Base-by-base conservation (phyloP, 1,140 invertebrate species). In the Microplitis demolitor region DNA sequence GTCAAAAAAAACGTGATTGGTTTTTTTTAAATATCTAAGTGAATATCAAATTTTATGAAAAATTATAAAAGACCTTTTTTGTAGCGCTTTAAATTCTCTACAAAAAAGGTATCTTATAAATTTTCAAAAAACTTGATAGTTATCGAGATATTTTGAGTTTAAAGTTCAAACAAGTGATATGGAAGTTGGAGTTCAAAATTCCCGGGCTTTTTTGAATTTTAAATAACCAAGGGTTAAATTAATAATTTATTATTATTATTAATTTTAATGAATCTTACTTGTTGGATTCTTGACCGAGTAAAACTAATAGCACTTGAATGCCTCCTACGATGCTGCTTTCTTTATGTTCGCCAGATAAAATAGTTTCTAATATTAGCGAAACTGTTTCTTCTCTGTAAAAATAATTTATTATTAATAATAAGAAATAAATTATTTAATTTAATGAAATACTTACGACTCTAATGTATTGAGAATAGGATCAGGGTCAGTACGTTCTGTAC, bases 311-410 rank as follows among this genome's bases (percentile, higher is more conserved):
- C 83, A 95, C 91, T 86, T 90, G 89, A 80, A 96, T 92, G 79
- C 94, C 94, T 86, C 92, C 92, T 64, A 94, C 90, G 80, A 95
- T 91, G 79, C 91, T 91, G 82, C 91, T 93, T 88, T 95, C 93
- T 77, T 89, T 72, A 88, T 90, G 90, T 77, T 91, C 90, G 78
- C 88, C 89, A 74, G 88, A 86, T 75, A 95, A 89, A 84, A 95
- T 93, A 81, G 93, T 91, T 80, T 91, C 89, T 79, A 96, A 84
- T 76, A 95, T 85, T 78, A 92, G 86, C 70, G 86, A 82, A 35
- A 93, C 88, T 74, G 90, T 92, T 79, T 92, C 90, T 74, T 90
- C 86, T 77, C 92, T 93, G 81, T 87, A 61, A 77, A 64, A 74
- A 74, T 84, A 83, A 58, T 73, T 73, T 69, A 45, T 51, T 45